These are phyloP conservation scores for Bombus fervidus DNA, from an alignment of 1,140 invertebrate genomes.

Conservation along the genomic window DNA sequence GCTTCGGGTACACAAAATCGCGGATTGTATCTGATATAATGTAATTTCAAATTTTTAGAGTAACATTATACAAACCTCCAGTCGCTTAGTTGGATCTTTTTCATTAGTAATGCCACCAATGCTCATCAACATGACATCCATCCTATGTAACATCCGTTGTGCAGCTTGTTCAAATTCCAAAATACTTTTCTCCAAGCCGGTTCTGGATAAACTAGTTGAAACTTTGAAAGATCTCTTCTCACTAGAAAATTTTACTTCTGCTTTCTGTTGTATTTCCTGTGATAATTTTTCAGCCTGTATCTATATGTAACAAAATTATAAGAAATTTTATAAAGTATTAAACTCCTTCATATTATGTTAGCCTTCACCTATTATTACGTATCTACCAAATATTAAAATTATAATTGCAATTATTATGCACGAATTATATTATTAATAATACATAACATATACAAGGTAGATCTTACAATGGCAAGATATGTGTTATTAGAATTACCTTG, in stretches of 20 bases:
- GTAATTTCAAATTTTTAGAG: background rate
- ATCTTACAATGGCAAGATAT: slow-evolving; percentile 33
- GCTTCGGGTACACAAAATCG: background rate
- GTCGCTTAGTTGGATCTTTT: slow-evolving; percentile 85
- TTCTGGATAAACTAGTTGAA: slow-evolving; percentile 69
- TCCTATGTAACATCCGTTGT: slow-evolving; percentile 85
- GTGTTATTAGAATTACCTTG: slow-evolving; percentile 74
- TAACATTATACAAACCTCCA: slow-evolving; percentile 82
- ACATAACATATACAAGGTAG: slow-evolving; percentile 11
- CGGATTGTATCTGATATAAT: background rate
- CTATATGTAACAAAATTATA: slow-evolving; percentile 47
- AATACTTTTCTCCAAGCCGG: slow-evolving; percentile 80
- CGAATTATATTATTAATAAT: slow-evolving; percentile 22
- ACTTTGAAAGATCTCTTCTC: slow-evolving; percentile 51
- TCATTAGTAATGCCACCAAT: slow-evolving; percentile 86
- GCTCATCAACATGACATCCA: slow-evolving; percentile 87
- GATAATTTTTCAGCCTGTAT: slow-evolving; percentile 56
- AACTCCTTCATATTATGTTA: background rate
- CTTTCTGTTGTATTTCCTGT: slow-evolving; percentile 45
- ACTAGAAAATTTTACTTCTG: slow-evolving; percentile 27
- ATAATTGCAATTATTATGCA: slow-evolving; percentile 18
- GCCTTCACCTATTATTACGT: slow-evolving; percentile 32
- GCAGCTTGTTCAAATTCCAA: slow-evolving; percentile 84
- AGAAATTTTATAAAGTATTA: background rate
- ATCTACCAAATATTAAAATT: slow-evolving; percentile 19